Evolutionary conservation across 2,888 invertebrate species (phyloP).

Genomic region (Ashinkailepas kermadecensis): DNA sequence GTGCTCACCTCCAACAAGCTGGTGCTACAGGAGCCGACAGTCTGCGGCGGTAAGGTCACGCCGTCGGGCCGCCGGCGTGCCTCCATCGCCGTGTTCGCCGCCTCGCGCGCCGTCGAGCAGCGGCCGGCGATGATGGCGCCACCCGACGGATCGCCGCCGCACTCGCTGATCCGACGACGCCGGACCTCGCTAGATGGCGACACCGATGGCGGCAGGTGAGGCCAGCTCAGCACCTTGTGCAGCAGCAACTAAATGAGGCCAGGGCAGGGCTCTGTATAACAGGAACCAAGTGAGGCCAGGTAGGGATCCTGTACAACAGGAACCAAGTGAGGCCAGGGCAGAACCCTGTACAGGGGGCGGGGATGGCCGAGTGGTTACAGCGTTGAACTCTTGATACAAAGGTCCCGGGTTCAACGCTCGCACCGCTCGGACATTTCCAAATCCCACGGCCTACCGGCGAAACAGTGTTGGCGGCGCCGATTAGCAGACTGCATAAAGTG

Average conservation of each 20-base stretch:
- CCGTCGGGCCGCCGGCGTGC: background rate
- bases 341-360: too few species aligned
- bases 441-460: too few species aligned
- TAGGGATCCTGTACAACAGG: background rate
- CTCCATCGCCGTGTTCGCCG: conserved; percentile 15
- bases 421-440: too few species aligned
- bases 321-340: too few species aligned
- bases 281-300: background rate
- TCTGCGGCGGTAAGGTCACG: background rate
- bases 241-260: too few species aligned
- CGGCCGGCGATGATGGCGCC: conserved; percentile 3
- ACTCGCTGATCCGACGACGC: background rate
- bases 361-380: too few species aligned
- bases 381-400: too few species aligned
- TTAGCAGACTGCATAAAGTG: too few species aligned
- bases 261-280: too few species aligned
- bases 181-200: background rate
- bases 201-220: background rate
- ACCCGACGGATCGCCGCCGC: background rate
- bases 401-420: too few species aligned
- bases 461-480: too few species aligned
- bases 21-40: background rate
- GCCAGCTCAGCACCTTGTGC: background rate
- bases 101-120: background rate
- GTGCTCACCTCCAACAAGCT: background rate